Base-by-base conservation (phyloP, 2,797 vertebrate species). In the Emys orbicularis region DNA sequence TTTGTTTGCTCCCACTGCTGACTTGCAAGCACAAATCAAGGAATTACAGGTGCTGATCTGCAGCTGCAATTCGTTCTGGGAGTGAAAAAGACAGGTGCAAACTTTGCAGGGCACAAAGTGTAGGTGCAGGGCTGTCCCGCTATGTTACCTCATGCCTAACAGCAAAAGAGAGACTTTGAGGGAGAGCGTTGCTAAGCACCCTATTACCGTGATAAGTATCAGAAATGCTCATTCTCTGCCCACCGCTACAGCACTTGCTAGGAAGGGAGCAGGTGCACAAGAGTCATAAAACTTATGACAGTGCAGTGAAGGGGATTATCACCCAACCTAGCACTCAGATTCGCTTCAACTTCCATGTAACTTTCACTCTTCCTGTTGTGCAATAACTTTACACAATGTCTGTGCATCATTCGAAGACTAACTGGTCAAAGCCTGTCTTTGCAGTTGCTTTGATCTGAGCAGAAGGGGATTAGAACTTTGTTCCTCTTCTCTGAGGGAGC, bases 31-130 rank as follows among this genome's bases (percentile, higher is more conserved):
- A 81, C 90, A 72, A n/a, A 72, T 68, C 31, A 72, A 0, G 12
- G 79, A 89, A 80, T 19, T 57, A 4, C 21, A 81, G 65, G 80
- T 16, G 44, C 50, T 83, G 41, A 27, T 84, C 61, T 84, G 77
- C 61, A 96, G 29, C 86, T 88, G 57, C 57, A 80, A 12, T 41
- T 41, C 59, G 29, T 37, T 90, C 54, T 34, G 29, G 16, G 74
- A 18, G 1, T 44, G 72, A 44, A 68, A 86, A 27, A 95, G 13
- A 50, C 1, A 37, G 41, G 12, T 92, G 52, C 37, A 89, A 90
- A 65, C 0, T 1, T 87, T 93, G 91, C 88, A 90, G 81, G 27
- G 37, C 72, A 41, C 5, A 50, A 41, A 3, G 31, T 25, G 6
- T 3, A 72, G 86, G 83, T 11, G 85, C 57, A 47, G 23, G 16